Evolutionary conservation across 2,113 vertebrate species (phyloP).

Genomic region (Pseudonaja textilis): DNA sequence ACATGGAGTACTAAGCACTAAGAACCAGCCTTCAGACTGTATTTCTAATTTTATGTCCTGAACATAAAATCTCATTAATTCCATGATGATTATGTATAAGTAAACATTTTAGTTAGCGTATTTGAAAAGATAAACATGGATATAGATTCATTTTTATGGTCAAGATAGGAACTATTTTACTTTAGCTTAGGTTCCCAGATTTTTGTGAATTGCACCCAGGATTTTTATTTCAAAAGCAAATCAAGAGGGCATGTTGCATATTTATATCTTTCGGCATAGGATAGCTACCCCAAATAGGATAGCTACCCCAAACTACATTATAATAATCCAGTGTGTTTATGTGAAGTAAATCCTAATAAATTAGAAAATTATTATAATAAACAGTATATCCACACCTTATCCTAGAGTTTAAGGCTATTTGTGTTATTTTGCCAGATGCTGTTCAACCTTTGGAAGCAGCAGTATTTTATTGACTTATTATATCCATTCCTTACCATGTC

Average conservation of each 20-base stretch:
- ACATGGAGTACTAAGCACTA: not conserved
- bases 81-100: not conserved
- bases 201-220: not conserved
- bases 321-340: not conserved
- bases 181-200: not conserved
- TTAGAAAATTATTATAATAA: not conserved
- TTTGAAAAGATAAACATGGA: not conserved
- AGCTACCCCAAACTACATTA: not conserved
- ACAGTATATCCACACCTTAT: not conserved
- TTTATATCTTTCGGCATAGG: not conserved
- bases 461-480: not conserved
- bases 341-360: not conserved
- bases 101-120: not conserved
- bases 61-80: not conserved
- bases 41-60: not conserved
- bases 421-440: not conserved
- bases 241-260: not conserved
- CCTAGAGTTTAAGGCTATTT: not conserved
- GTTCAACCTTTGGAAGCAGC: not conserved
- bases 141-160: not conserved
- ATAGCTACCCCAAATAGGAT: not conserved
- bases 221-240: not conserved
- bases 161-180: not conserved
- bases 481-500: not conserved
- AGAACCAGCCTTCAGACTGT: not conserved